phyloP scores from a whole-genome alignment of 2,888 invertebrate species.

The Notodonta dromedarius region DNA sequence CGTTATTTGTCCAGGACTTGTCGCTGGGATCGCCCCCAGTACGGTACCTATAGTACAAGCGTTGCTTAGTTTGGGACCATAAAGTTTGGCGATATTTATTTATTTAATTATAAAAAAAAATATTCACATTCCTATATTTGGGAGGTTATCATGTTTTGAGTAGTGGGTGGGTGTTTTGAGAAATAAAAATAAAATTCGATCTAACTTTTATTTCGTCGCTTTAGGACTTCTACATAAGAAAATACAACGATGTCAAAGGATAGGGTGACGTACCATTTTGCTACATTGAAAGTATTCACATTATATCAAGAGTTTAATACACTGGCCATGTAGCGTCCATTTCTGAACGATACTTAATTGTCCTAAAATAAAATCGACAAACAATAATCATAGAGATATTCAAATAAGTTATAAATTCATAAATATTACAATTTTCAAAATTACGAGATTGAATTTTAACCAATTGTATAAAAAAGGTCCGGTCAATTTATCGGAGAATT shows the following conservation, averaged over 20 bases:
- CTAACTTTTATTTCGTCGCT: constrained; percentile 76
- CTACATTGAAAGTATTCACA: constrained; percentile 33
- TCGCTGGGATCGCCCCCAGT: too few relatives aligned
- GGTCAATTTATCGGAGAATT: too few relatives aligned
- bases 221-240: constrained; percentile 73
- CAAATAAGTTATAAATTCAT: background rate
- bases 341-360: background rate
- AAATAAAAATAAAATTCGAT: constrained; percentile 50
- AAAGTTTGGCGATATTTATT: too few relatives aligned
- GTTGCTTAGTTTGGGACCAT: too few relatives aligned
- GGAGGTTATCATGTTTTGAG: background rate
- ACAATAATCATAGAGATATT: background rate
- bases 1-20: too few relatives aligned
- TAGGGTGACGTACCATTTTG: constrained; percentile 41
- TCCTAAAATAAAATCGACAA: background rate
- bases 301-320: constrained; percentile 26
- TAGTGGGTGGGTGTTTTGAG: too few relatives aligned
- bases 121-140: too few relatives aligned
- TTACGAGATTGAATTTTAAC: too few relatives aligned
- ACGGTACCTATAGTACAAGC: too few relatives aligned
- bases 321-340: background rate
- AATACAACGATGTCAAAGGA: constrained; percentile 65
- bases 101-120: too few relatives aligned
- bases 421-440: too few relatives aligned
- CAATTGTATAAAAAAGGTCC: too few relatives aligned